These are phyloP conservation scores for Naja naja DNA, from an alignment of 2,113 vertebrate genomes.

Conservation along the genomic window DNA sequence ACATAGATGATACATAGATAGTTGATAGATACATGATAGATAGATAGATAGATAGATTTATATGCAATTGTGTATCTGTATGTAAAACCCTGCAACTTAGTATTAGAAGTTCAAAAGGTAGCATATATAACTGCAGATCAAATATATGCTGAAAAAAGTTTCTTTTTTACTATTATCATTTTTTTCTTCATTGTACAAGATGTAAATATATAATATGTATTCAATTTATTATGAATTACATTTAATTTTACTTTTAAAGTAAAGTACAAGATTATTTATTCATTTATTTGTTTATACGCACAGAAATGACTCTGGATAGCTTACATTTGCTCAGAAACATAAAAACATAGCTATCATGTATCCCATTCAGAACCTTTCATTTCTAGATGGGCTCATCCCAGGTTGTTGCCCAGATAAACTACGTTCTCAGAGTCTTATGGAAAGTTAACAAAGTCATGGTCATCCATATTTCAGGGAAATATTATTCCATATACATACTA, in stretches of 20 bases:
- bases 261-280: constrained; percentile 8
- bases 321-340: not conserved
- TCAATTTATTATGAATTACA: not conserved
- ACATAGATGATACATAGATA: not conserved
- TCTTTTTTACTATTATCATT: not conserved
- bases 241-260: not conserved
- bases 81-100: constrained; percentile 15
- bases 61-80: not conserved
- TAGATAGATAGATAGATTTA: not conserved
- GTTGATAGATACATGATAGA: too few species aligned
- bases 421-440: not conserved
- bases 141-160: rapidly evolving
- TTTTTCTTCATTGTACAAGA: not conserved
- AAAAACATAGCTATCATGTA: not conserved
- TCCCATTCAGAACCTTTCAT: not conserved
- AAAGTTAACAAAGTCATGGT: not conserved
- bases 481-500: not conserved
- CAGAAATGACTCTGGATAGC: not conserved
- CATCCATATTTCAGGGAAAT: not conserved
- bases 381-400: not conserved
- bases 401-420: not conserved
- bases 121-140: constrained; percentile 34
- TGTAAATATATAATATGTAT: not conserved
- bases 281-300: not conserved
- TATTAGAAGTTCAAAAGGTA: constrained; percentile 61